Base-by-base conservation (phyloP, 2,113 vertebrate species). In the Dissostichus mawsoni region DNA sequence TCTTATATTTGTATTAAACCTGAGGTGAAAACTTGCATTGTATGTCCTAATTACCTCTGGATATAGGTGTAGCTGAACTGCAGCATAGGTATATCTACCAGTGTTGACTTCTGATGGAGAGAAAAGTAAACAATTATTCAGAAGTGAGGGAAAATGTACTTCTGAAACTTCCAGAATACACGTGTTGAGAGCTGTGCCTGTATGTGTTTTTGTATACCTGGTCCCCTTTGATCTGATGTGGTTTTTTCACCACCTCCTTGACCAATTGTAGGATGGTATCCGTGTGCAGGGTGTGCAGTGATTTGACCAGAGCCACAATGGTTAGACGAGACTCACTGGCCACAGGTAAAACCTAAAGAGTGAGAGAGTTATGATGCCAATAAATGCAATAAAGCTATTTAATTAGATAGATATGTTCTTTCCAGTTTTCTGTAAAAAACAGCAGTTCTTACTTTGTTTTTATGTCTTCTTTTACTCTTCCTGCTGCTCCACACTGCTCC, bases 181-280 rank as follows among this genome's bases (percentile, higher is more conserved):
- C 18, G 4, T 33, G 61, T 17, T 20, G 33, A 64, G 14, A 56
- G 44, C 5, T 53, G n/a, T 41, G 9, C 10, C 9, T 58, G 44
- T 13, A 14, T 47, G 18, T 8, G 18, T 45, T 6, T 72, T 33
- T 57, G 8, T 44, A 13, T 93, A 99, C 98, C 97, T 97, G 96
- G 18, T 98, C 96, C 12, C 96, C 96, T 84, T 96, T 98, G 81
- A 98, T 95, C 81, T 97, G 97, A 36, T 94, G 94, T 0, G 98
- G 98, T 84, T 97, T 98, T 93, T 96, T 99, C 70, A 99, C 98
- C 83, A 99, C 98, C 81, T 99, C 98, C 91, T 96, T 99, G 64
- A 97, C 93, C 69, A 99, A 91, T 8, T 96, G 93, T n/a, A 99
- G 92, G 61, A 99, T 92, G 0, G 91, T 90, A 25, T 99, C 97